Percentiles rank a stretch among this genome's conserved stretches.
These are phyloP conservation scores for Aurelia sp. DNA, from an alignment of 30 jellyfish, hydroid and myxozoan species.

Conservation along the genomic window DNA sequence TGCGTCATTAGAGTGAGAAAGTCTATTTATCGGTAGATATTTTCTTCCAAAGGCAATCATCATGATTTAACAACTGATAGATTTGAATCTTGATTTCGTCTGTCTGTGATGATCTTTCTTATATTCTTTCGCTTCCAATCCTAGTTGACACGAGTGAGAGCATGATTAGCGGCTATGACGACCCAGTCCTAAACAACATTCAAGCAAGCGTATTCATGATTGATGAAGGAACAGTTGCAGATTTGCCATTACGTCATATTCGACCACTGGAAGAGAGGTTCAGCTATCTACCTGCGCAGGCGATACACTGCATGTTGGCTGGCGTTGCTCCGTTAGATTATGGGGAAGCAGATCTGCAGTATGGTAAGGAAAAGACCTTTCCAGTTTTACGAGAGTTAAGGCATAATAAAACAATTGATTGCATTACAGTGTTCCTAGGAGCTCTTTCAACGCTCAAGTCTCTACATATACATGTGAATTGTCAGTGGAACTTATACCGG, in stretches of 20 bases:
- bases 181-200: conserved; percentile 43
- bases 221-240: conserved; percentile 74
- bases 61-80: no score
- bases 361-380: conserved; percentile 11
- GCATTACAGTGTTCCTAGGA: no score
- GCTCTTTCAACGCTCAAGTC: no score
- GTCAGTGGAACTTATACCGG: no score
- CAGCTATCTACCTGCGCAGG: conserved; percentile 73
- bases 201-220: conserved; percentile 61
- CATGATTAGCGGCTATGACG: conserved; percentile 28
- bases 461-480: no score
- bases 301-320: conserved; percentile 84
- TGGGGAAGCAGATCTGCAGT: background rate
- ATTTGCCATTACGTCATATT: conserved; percentile 45
- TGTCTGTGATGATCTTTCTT: no score
- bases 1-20: no score
- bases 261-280: conserved; percentile 78
- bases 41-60: no score
- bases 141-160: conserved; percentile 44
- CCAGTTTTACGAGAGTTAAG: background rate
- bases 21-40: no score
- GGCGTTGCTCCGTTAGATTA: conserved; percentile 84
- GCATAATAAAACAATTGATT: no score
- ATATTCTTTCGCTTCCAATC: background rate
- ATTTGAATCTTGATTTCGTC: no score